Conservation (phyloP, 2,888 invertebrate species). For the Mylabris sibirica region DNA sequence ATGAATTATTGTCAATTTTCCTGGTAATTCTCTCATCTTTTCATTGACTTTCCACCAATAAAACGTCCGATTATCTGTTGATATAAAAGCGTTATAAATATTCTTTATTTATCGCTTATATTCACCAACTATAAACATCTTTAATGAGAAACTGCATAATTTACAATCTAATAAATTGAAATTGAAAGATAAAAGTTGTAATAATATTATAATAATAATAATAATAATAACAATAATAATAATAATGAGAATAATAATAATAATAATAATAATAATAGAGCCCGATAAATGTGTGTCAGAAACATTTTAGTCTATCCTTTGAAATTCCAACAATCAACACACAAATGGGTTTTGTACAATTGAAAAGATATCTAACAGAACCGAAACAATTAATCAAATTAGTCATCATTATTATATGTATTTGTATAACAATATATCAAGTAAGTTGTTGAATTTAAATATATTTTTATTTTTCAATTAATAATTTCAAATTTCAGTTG, state of each 20-base stretch:
- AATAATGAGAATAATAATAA: too few species aligned
- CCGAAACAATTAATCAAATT: conserved; percentile 67
- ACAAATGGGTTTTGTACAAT: conserved; percentile 39
- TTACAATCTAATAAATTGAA: not conserved
- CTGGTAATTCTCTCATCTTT: too few species aligned
- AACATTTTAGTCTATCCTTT: not conserved
- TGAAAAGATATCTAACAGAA: conserved; percentile 62
- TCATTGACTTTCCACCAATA: too few species aligned
- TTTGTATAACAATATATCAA: conserved; percentile 68
- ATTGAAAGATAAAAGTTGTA: not conserved
- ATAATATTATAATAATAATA: not conserved
- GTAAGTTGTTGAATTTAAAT: conserved; percentile 54
- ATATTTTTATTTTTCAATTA: conserved; percentile 3
- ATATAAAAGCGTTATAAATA: too few species aligned
- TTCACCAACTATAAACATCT: not conserved
- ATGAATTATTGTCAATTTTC: too few species aligned
- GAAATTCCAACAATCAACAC: not conserved
- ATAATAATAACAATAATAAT: not conserved
- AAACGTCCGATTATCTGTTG: too few species aligned
- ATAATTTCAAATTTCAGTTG: conserved; percentile 60
- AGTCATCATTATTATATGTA: conserved; percentile 65
- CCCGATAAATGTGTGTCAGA: not conserved
- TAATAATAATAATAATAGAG: not conserved
- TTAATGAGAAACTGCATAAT: not conserved
- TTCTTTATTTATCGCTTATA: not conserved